Conservation (phyloP, 2,113 vertebrate genomes). For the Mastomys coucha region DNA sequence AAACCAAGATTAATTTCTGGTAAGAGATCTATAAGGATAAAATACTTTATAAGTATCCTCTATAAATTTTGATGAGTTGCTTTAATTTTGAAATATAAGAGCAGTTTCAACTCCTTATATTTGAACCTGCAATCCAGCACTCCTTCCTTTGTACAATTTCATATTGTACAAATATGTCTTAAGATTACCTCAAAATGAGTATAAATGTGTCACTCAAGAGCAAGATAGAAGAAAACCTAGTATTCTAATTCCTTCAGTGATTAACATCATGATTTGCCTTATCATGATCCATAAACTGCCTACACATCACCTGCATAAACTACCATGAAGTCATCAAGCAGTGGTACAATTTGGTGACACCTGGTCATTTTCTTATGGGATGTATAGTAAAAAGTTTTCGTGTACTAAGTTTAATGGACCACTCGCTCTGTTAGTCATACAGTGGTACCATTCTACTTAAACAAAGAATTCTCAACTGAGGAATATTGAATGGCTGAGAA, state of each 20-base stretch:
- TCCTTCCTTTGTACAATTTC: neutral
- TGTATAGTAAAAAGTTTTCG: slow-evolving; percentile 41
- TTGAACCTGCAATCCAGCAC: slow-evolving; percentile 11
- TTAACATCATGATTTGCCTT: neutral
- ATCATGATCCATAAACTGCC: neutral
- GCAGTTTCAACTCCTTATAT: neutral
- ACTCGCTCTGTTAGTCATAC: neutral
- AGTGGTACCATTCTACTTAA: neutral
- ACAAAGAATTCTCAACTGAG: too few relatives aligned
- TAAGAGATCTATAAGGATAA: neutral
- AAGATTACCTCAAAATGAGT: slow-evolving; percentile 10
- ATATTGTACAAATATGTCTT: neutral
- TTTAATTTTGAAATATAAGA: slow-evolving; percentile 11
- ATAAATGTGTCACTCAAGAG: slow-evolving; percentile 5
- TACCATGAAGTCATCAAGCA: neutral
- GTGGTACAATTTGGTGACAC: slow-evolving; percentile 1
- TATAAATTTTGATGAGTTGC: neutral
- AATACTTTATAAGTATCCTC: neutral
- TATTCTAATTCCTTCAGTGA: slow-evolving; percentile 27
- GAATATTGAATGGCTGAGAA: too few relatives aligned
- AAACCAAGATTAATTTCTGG: neutral
- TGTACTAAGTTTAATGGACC: slow-evolving; percentile 20
- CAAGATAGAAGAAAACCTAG: neutral
- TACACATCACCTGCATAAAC: neutral
- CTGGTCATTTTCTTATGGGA: slow-evolving; percentile 42